phyloP scores from a whole-genome alignment of 2,113 vertebrate species.

The Vanacampus margaritifer region DNA sequence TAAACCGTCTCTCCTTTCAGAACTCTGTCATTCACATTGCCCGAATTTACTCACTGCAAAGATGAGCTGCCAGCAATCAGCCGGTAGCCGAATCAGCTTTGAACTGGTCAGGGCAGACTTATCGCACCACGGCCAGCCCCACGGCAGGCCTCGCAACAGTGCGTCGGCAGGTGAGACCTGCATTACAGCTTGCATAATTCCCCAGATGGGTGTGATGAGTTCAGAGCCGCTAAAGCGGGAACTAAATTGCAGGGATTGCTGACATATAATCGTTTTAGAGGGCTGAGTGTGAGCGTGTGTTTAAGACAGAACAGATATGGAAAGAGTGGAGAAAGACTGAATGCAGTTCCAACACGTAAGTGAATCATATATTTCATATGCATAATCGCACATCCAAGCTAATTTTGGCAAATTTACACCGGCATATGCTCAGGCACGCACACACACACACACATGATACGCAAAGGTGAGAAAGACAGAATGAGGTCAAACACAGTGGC shows the following conservation, averaged over 20 bases:
- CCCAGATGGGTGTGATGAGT: constrained; percentile 75
- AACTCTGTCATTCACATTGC: constrained; percentile 24
- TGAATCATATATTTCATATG: constrained; percentile 16
- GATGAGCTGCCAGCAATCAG: constrained; percentile 73
- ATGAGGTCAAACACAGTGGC: constrained; percentile 67
- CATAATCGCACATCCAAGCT: constrained; percentile 21
- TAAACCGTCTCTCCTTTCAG: constrained; percentile 7
- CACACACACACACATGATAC: constrained; percentile 10
- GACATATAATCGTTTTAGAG: constrained; percentile 77
- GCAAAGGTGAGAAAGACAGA: constrained; percentile 67
- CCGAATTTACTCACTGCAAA: constrained; percentile 52
- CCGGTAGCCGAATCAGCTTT: constrained; percentile 70
- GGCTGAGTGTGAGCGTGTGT: constrained; percentile 30
- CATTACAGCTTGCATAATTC: constrained; percentile 72
- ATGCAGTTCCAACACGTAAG: constrained; percentile 30
- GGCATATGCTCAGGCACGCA: constrained; percentile 11
- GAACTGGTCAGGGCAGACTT: constrained; percentile 72
- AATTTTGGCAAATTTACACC: constrained; percentile 20
- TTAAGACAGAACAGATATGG: constrained; percentile 10
- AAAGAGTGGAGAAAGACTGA: constrained; percentile 26
- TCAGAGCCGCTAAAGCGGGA: constrained; percentile 70
- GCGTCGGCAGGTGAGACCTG: constrained; percentile 70
- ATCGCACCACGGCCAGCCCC: constrained; percentile 71
- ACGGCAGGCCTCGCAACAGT: constrained; percentile 39
- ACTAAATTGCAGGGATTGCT: constrained; percentile 70